Conservation (phyloP, 2,888 invertebrate genomes). For the Morpho deidamia region DNA sequence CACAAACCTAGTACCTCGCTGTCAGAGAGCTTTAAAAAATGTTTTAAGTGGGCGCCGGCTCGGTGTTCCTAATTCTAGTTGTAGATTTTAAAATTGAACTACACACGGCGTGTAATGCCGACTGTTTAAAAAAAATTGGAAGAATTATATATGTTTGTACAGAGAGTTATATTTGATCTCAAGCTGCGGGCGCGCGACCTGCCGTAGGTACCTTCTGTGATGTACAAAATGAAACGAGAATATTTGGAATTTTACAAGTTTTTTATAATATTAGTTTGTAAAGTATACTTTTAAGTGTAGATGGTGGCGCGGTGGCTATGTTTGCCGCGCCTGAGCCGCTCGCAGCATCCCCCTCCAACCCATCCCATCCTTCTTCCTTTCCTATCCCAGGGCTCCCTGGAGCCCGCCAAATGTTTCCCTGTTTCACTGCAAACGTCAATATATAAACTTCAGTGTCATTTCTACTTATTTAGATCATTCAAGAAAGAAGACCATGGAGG, state of each 20-base stretch:
- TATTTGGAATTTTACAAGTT: slow-evolving; percentile 77
- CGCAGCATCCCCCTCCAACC: slow-evolving; percentile 46
- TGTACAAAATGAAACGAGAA: slow-evolving; percentile 72
- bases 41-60: slow-evolving; percentile 34
- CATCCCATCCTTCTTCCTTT: slow-evolving; percentile 35
- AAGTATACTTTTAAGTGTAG: slow-evolving; percentile 73
- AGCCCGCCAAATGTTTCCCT: slow-evolving; percentile 33
- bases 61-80: slow-evolving; percentile 59
- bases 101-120: slow-evolving; percentile 54
- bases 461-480: slow-evolving; percentile 10
- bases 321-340: slow-evolving; percentile 47
- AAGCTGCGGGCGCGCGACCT: slow-evolving; percentile 58
- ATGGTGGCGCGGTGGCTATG: slow-evolving; percentile 42
- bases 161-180: slow-evolving; percentile 71
- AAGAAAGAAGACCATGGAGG: background rate
- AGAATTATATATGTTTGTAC: slow-evolving; percentile 70
- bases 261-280: slow-evolving; percentile 76
- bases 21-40: slow-evolving; percentile 59
- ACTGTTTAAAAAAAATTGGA: slow-evolving; percentile 59
- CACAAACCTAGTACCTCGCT: slow-evolving; percentile 34
- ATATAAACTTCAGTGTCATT: slow-evolving; percentile 17
- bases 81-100: slow-evolving; percentile 66
- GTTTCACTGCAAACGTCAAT: slow-evolving; percentile 25
- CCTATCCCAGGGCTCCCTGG: slow-evolving; percentile 38
- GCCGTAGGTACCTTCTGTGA: slow-evolving; percentile 65